phyloP scores from a whole-genome alignment of 2,113 vertebrate genomes.

The Donacobius atricapilla region DNA sequence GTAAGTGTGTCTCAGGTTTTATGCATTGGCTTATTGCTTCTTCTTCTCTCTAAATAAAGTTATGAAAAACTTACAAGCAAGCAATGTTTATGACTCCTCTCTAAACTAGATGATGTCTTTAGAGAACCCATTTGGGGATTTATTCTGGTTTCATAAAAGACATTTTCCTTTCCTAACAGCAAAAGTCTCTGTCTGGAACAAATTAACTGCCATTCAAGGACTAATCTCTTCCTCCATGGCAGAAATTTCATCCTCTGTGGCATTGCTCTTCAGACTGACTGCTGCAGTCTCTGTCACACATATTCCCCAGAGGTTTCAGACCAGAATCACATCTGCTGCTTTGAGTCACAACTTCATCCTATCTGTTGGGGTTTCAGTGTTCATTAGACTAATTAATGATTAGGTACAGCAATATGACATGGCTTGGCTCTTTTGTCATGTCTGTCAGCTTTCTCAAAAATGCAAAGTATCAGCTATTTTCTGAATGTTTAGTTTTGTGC shows the following conservation, averaged over 20 bases:
- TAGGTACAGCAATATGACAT: background rate
- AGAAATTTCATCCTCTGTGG: slow-evolving; percentile 38
- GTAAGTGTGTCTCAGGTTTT: background rate
- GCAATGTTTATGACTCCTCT: background rate
- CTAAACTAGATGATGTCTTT: background rate
- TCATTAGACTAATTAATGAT: slow-evolving; percentile 49
- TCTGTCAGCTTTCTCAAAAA: background rate
- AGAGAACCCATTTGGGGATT: background rate
- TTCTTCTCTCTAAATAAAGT: background rate
- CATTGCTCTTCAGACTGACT: background rate
- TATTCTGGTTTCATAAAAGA: background rate
- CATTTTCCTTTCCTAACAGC: slow-evolving; percentile 8
- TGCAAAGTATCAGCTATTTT: background rate
- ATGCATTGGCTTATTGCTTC: background rate
- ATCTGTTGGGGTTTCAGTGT: background rate
- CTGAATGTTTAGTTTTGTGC: background rate
- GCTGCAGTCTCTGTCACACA: background rate
- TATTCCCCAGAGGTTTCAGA: slow-evolving; percentile 8
- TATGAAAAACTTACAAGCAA: background rate
- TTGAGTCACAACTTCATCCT: slow-evolving; percentile 29
- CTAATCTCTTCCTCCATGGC: slow-evolving; percentile 36
- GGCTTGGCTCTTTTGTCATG: background rate
- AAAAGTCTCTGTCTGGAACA: slow-evolving; percentile 38
- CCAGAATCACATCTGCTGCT: slow-evolving; percentile 40
- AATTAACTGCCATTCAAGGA: slow-evolving; percentile 47